These are phyloP conservation scores for Coendou prehensilis DNA, from an alignment of 2,797 vertebrate species.

Conservation along the genomic window DNA sequence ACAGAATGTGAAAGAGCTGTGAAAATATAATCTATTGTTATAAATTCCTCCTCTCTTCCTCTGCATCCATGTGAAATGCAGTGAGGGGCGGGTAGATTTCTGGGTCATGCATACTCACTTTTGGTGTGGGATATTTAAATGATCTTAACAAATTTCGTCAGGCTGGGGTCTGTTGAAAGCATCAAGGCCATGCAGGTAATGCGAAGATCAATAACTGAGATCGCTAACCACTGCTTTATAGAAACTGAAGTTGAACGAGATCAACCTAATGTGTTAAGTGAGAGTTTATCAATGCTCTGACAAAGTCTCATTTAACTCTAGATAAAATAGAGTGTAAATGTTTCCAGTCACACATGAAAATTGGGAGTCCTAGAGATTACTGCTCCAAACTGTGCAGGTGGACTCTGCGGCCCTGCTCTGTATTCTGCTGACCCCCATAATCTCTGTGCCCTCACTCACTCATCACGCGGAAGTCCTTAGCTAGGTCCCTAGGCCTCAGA, in stretches of 20 bases:
- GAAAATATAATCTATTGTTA: conserved; percentile 62
- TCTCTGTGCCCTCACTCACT: background rate
- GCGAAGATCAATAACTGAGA: background rate
- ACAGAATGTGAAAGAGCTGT: conserved; percentile 55
- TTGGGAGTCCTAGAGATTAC: background rate
- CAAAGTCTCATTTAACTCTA: conserved; percentile 12
- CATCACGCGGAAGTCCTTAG: background rate
- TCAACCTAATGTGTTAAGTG: background rate
- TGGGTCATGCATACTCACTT: background rate
- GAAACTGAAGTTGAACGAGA: conserved; percentile 3
- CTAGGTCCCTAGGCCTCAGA: background rate
- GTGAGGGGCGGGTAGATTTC: background rate
- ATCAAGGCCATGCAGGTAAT: background rate
- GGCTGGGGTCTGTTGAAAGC: background rate
- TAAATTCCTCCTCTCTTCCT: background rate
- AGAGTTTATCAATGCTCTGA: background rate
- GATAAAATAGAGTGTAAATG: background rate
- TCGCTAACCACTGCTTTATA: conserved; percentile 10
- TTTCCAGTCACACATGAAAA: background rate
- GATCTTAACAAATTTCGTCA: background rate
- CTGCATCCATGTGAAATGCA: background rate
- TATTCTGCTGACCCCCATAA: rapidly evolving
- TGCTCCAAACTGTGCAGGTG: background rate
- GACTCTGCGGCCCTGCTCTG: background rate
- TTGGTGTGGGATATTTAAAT: background rate